Conservation (phyloP, 2,888 invertebrate genomes). For the Callyntrura sp. region DNA sequence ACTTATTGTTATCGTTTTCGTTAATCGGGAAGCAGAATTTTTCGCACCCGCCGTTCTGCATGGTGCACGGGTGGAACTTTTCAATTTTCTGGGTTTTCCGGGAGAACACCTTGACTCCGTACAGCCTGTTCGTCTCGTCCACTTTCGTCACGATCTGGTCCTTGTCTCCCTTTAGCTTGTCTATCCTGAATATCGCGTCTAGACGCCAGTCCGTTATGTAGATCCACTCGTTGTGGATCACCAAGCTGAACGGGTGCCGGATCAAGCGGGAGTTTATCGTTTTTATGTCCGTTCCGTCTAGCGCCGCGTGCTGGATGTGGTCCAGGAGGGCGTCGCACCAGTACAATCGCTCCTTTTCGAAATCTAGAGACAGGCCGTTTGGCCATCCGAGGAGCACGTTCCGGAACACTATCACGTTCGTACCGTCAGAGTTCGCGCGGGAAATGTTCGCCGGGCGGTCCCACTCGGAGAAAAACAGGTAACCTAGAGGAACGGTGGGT, state of each 20-base stretch:
- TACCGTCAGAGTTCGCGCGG: constrained; percentile 95
- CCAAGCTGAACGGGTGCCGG: constrained; percentile 96
- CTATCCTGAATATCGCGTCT: constrained; percentile 96
- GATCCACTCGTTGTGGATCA: constrained; percentile 94
- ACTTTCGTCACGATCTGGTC: constrained; percentile 95
- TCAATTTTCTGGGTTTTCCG: constrained; percentile 90
- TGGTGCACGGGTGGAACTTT: constrained; percentile 92
- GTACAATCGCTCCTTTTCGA: constrained; percentile 94
- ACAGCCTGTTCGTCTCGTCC: constrained; percentile 95
- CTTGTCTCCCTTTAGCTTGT: constrained; percentile 95
- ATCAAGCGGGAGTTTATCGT: constrained; percentile 95
- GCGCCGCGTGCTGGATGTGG: constrained; percentile 96
- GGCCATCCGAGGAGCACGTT: constrained; percentile 98
- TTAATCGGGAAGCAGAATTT: constrained; percentile 97
- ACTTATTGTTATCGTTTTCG: constrained; percentile 29
- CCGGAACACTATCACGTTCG: constrained; percentile 93
- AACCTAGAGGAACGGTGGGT: constrained; percentile 84
- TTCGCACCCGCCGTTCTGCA: constrained; percentile 95
- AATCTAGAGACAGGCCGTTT: constrained; percentile 98
- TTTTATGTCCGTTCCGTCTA: constrained; percentile 96
- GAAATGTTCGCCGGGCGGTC: constrained; percentile 98
- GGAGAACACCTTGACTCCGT: constrained; percentile 96
- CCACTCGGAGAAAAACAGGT: constrained; percentile 98
- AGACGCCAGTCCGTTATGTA: constrained; percentile 99
- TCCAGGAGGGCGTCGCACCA: constrained; percentile 99